phyloP scores from a whole-genome alignment of 2,113 vertebrate species.

The Sphaerodactylus townsendi region DNA sequence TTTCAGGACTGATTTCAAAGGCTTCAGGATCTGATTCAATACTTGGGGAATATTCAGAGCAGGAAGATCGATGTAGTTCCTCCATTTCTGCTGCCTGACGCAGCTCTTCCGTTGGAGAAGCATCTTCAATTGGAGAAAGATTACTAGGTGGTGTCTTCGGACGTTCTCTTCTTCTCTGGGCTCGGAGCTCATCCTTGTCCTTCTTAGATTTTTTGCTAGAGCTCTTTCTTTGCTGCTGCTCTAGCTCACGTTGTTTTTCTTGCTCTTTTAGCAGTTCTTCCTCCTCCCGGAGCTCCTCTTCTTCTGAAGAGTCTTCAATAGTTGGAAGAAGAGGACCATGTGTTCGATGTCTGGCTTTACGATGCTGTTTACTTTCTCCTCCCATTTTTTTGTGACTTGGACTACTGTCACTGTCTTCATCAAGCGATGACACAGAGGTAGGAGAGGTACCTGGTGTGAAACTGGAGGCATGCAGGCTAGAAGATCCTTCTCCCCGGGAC shows the following conservation, averaged over 20 bases:
- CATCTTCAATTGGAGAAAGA: conserved; percentile 83
- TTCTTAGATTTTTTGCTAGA: conserved; percentile 96
- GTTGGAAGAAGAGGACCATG: conserved; percentile 88
- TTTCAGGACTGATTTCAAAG: conserved; percentile 90
- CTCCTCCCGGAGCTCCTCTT: conserved; percentile 90
- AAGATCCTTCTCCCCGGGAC: conserved; percentile 94
- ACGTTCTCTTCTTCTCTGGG: conserved; percentile 86
- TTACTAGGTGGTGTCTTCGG: conserved; percentile 93
- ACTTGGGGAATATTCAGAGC: conserved; percentile 90
- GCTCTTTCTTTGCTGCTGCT: conserved; percentile 84
- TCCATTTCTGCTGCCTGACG: conserved; percentile 83
- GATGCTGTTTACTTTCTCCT: conserved; percentile 89
- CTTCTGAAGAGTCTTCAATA: conserved; percentile 96
- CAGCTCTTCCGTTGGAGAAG: conserved; percentile 87
- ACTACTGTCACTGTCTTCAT: conserved; percentile 97
- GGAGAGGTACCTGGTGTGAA: conserved; percentile 94
- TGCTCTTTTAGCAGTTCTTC: conserved; percentile 93
- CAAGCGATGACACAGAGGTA: conserved; percentile 94
- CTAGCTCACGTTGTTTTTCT: conserved; percentile 88
- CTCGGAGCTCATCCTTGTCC: conserved; percentile 94
- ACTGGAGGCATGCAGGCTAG: conserved; percentile 92
- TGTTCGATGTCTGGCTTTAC: conserved; percentile 89
- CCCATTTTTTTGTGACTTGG: conserved; percentile 87
- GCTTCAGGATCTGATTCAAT: conserved; percentile 92
- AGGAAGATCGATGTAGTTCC: conserved; percentile 85